These are phyloP conservation scores for Hyaena hyaena DNA, from an alignment of 2,113 vertebrate genomes.

Conservation along the genomic window DNA sequence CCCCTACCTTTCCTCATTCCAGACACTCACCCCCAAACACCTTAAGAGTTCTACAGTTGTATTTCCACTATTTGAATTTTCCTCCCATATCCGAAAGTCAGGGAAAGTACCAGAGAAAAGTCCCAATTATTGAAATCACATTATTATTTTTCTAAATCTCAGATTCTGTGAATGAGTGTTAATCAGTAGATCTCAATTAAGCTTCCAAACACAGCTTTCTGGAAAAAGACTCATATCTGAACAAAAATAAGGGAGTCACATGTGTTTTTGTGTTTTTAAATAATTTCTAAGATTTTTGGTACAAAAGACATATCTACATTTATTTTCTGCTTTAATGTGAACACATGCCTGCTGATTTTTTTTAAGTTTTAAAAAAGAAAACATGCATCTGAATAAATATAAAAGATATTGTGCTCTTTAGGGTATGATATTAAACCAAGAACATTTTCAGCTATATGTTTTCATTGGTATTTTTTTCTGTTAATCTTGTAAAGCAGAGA, in stretches of 20 bases:
- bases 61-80: constrained; percentile 51
- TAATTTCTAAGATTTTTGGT: not conserved
- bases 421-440: not conserved
- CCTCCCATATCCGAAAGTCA: constrained; percentile 61
- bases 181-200: not conserved
- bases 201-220: not conserved
- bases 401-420: not conserved
- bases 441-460: not conserved
- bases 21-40: not conserved
- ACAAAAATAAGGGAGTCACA: not conserved
- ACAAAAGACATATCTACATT: not conserved
- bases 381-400: not conserved
- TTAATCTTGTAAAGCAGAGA: not conserved
- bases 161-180: not conserved
- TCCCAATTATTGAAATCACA: constrained; percentile 44
- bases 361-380: not conserved
- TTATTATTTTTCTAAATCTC: constrained; percentile 40
- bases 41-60: not conserved
- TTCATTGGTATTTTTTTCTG: not conserved
- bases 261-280: not conserved
- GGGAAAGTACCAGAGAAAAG: constrained; percentile 43
- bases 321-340: not conserved
- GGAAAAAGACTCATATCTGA: not conserved
- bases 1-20: no score
- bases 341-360: not conserved